A percentile compares a stretch with the other conserved stretches of the same genome.
These are phyloP conservation scores for Balanococcus diminutus DNA, from an alignment of 2,888 invertebrate species.

Conservation along the genomic window DNA sequence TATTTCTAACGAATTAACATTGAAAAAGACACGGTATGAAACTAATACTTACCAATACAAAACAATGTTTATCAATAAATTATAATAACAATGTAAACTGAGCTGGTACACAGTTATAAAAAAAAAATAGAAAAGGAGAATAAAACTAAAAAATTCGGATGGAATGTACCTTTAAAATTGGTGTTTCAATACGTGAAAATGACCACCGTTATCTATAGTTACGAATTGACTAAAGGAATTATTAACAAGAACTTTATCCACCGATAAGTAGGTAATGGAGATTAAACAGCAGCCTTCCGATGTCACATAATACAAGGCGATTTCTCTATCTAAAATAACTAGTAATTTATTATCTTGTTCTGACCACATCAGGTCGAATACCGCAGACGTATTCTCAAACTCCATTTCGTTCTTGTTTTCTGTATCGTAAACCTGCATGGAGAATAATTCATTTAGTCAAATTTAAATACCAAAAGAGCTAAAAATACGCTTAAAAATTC, in stretches of 20 bases:
- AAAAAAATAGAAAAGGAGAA: background rate
- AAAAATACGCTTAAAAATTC: background rate
- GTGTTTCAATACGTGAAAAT: constrained; percentile 29
- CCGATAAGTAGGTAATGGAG: background rate
- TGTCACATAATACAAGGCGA: background rate
- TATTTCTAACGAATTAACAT: background rate
- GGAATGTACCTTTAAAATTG: background rate
- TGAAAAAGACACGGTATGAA: background rate
- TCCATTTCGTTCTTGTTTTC: background rate
- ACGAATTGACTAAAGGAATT: constrained; percentile 34
- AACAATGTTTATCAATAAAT: background rate
- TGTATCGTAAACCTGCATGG: background rate
- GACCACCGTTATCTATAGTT: constrained; percentile 34
- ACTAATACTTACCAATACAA: background rate
- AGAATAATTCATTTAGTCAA: too few relatives aligned
- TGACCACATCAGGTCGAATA: constrained; percentile 31
- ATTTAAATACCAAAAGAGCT: background rate
- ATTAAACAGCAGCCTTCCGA: background rate
- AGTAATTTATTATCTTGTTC: background rate
- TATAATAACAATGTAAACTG: background rate
- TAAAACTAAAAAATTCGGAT: background rate
- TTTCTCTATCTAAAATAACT: constrained; percentile 29
- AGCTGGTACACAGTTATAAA: background rate
- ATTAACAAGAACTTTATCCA: constrained; percentile 41
- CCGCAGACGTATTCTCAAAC: background rate